Base-by-base conservation (phyloP, 2,797 vertebrate genomes). In the Rhadinocentrus ornatus region DNA sequence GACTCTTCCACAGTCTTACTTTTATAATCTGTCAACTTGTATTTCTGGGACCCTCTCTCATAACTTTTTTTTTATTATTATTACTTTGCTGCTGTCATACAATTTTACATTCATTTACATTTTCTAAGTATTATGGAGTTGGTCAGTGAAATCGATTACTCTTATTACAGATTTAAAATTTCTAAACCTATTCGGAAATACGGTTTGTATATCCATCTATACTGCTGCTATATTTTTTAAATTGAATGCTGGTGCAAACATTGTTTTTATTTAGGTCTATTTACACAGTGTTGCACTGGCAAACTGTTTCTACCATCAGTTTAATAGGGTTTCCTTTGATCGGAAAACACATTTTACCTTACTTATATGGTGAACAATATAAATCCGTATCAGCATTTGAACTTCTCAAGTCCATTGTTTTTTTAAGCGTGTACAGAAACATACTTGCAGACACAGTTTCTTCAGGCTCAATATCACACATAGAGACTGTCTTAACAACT, bases 401-500 rank as follows among this genome's bases (percentile, higher is more conserved):
- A 29, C 24, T 18, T 10, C 16, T 59, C 41, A 39, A 54, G 35
- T 53, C 0, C 10, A 32, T 73, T 53, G 59, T 4, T 53, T 65
- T n/a, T 50, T 9, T 10, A 10, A 22, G 32, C 39, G 46, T 44
- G 16, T 31, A n/a, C 20, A 11, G 6, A 39, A 26, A 57, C 13
- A 41, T 11, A 67, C 35, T 4, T 1, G 3, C 35, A 32, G 32
- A 57, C 50, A 0, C 52, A 26, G 37, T 56, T 56, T 24, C 41
- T 26, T 46, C 48, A 9, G 37, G 31, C 60, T 71, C 18, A 48
- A 13, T 62, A 34, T 73, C 29, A 31, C 56, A 71, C 35, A 55
- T 15, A 16, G 9, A 4, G 56, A 27, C 48, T 18, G 27, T 66
- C 70, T 75, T 71, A 44, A 37, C 20, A 35, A 68, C 57, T 79